Evolutionary conservation across 2,113 vertebrate genomes (phyloP), one percentile per base, ranked within the genome.

Genomic region (Jacana jacana): DNA sequence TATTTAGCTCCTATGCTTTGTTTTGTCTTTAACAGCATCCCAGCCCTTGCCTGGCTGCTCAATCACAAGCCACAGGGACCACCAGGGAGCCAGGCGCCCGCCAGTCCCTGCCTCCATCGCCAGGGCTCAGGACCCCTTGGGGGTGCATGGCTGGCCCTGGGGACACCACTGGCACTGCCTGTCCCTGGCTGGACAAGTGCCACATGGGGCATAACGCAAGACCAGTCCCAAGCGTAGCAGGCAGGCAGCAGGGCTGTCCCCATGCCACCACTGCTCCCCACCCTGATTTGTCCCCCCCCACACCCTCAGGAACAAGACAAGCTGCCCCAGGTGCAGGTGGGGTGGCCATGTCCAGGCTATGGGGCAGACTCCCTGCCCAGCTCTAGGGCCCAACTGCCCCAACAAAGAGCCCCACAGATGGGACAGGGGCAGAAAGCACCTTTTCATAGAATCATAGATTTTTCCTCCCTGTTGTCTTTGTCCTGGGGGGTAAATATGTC

Each of bases 71-170:
- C 70, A 79, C 49, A 60, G 33, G 51, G 51, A 85, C 22, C 24
- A 58, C 16, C 0, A 0, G 27, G n/a, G 42, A 58, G 31, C 13
- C 49, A 46, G 63, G 33, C 0, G 2, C 24, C 35, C 1, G 1
- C 31, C 3, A 4, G 18, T 57, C 35, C 37, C 31, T 63, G 65
- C 25, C n/a, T 25, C 54, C 61, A 9, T 54, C 39, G 22, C 11
- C 46, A 57, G 64, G 30, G 16, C 60, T 77, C 55, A 78, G 68
- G 54, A 64, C 6, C 52, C 52, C 10, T 25, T 46, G n/a, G 52
- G 37, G 31, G 13, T 49, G 11, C 24, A 24, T 1, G 0, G 2
- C 37, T 86, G 60, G 5, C 40, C 60, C 13, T 0, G 2, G 35
- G 48, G 54, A 80, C 2, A 11, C 57, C 6, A 1, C 79, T 5